Conservation (phyloP, 2,797 vertebrate species). For the Halcyon leucocephala region DNA sequence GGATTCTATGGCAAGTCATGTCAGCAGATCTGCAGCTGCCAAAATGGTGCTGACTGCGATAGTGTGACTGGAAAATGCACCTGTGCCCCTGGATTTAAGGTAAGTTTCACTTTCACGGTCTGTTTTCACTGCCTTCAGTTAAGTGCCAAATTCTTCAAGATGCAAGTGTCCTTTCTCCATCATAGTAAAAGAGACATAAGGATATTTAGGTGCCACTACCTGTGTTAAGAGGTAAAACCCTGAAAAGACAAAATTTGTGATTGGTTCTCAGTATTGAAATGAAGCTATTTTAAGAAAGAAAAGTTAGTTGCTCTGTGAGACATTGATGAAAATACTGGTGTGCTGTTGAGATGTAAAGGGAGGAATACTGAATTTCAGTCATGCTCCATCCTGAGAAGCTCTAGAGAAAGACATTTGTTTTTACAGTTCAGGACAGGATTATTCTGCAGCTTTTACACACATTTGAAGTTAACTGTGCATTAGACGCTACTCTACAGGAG, state of each 20-base stretch:
- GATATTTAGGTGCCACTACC: neutral
- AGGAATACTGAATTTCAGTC: neutral
- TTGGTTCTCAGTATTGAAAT: neutral
- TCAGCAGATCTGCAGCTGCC: conserved; percentile 93
- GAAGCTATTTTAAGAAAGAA: neutral
- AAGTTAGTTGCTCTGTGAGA: neutral
- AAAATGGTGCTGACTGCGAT: conserved; percentile 95
- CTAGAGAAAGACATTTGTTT: neutral
- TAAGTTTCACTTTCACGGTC: conserved; percentile 69
- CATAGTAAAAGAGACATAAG: neutral
- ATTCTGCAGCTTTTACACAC: neutral
- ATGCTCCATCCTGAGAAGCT: neutral
- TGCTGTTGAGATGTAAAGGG: neutral
- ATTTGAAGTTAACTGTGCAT: neutral
- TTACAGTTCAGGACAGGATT: neutral
- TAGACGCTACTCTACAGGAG: neutral
- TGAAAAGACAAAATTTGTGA: neutral
- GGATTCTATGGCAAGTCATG: conserved; percentile 92
- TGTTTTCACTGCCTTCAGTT: neutral
- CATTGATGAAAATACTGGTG: neutral
- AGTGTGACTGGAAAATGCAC: conserved; percentile 90
- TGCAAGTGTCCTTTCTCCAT: neutral
- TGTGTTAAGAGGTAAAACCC: neutral
- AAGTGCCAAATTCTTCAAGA: neutral
- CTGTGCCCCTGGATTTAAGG: conserved; percentile 96